Base-by-base conservation (phyloP, 2,888 invertebrate species). In the Cosmia trapezina region DNA sequence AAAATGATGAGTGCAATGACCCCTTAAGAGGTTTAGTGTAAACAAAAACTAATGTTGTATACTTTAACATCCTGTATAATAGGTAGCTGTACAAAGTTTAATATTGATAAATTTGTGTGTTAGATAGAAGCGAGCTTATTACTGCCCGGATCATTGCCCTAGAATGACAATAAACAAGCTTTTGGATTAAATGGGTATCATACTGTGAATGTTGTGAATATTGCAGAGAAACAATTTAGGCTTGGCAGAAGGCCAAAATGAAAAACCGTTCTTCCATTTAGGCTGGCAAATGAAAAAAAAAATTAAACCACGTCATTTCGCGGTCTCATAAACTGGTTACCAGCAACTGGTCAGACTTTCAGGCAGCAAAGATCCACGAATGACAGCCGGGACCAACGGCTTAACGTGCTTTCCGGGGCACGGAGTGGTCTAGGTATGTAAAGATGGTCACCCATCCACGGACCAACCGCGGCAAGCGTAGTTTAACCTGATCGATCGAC, bases 211-310 rank as follows among this genome's bases (percentile, higher is more conserved):
- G 51, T 59, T 45, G 45, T 56, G 57, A 80, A 63, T 80, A 43
- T 60, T 57, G 14, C 19, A 60, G 12, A 53, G 57, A 67, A 81
- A 63, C 14, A 33, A 63, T 81, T 49, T 33, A 37, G 7, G 28
- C 0, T 66, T 81, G 77, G 77, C 77, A n/a, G 33, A 12, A 14
- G 3, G 67, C 62, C 81, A 76, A 78, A 49, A 57, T 49, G 66
- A 28, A 63, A 56, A 81, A 49, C 66, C 0, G 7, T 28, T 45
- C 75, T 71, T 65, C 28, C 76, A 67, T 63, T 63, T 81, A 67
- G 28, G 45, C 63, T 67, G 57, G 49, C 41, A 53, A 81, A 66
- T 49, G 22, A 12, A 81, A 81, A 72, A 43, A 77, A 43, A 77
- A 1, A 54, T 37, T 4, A 59, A n/a, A 37, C 47, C 59, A 19